A percentile compares a stretch with the other conserved stretches of the same genome.
phyloP scores from a whole-genome alignment of 30 jellyfish, hydroid and myxozoan genomes.

The Pseudorhiza aurosa region DNA sequence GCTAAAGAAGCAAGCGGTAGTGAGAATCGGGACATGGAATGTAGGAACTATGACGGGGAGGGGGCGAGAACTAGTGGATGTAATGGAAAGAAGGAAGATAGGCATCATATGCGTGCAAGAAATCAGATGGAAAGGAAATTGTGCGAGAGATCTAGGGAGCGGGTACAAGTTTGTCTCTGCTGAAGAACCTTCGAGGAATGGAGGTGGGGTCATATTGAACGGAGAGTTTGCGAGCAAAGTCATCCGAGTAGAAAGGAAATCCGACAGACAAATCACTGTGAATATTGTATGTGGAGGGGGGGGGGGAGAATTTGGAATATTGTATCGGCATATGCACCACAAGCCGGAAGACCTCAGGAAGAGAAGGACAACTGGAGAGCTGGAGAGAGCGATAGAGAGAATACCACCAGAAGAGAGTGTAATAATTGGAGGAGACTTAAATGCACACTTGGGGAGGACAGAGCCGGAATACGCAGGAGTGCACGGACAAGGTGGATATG shows the following conservation, averaged over 20 bases:
- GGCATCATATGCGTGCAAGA: conserved; percentile 27
- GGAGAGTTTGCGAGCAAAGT: conserved; percentile 1
- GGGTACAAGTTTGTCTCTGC: conserved; percentile 5
- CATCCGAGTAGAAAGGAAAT: conserved; percentile 1
- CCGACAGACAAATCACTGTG: conserved; percentile 15
- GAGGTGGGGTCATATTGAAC: conserved; percentile 14
- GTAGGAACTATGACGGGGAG: conserved; percentile 27
- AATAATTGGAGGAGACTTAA: conserved; percentile 36
- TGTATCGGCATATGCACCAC: conserved; percentile 31
- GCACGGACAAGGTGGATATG: conserved; percentile 42
- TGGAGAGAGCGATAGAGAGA: too few relatives aligned
- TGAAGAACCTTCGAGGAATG: background rate
- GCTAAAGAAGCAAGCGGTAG: background rate
- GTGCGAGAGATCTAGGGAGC: conserved; percentile 1
- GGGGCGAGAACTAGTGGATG: conserved; percentile 12
- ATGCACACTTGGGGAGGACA: conserved; percentile 39
- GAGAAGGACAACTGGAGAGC: conserved; percentile 9
- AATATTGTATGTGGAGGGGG: conserved; percentile 2
- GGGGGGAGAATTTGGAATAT: background rate
- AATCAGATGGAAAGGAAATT: conserved; percentile 19
- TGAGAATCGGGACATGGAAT: conserved; percentile 12
- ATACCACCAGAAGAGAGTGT: background rate
- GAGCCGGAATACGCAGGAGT: conserved; percentile 19
- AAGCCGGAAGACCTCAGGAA: background rate
- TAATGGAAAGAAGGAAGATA: background rate